Conservation (phyloP, 1,140 invertebrate species). For the Brachionus sp. region DNA sequence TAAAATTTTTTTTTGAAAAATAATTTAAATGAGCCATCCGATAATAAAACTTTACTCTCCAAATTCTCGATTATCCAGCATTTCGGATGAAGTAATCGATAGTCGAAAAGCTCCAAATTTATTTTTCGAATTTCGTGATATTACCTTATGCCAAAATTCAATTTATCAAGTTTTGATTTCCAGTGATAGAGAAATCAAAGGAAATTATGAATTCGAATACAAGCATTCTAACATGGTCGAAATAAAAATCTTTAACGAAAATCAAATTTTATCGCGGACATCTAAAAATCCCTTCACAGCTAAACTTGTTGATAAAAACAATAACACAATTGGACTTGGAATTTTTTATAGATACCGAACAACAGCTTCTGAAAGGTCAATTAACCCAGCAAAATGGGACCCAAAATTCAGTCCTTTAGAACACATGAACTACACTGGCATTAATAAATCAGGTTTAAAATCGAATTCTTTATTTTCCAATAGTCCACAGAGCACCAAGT, state of each 20-base stretch:
- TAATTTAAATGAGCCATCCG: background rate
- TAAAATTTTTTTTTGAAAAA: background rate
- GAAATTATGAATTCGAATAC: background rate
- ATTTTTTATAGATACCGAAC: background rate
- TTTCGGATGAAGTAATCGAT: background rate
- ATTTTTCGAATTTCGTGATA: background rate
- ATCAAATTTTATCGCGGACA: background rate
- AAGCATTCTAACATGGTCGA: background rate
- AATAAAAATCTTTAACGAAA: background rate
- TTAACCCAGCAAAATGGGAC: background rate
- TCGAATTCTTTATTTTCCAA: background rate
- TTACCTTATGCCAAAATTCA: background rate
- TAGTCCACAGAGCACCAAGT: background rate
- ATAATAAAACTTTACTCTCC: background rate
- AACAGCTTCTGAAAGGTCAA: background rate
- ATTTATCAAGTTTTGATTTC: background rate
- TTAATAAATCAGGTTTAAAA: background rate
- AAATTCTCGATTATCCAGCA: background rate
- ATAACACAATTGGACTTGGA: background rate
- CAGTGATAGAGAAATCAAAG: background rate
- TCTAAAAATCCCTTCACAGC: background rate
- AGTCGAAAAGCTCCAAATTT: background rate
- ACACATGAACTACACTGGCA: background rate
- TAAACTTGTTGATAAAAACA: background rate
- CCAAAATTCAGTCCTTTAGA: background rate